Base-by-base conservation (phyloP, 2,113 vertebrate species). In the Coreoperca whiteheadi region DNA sequence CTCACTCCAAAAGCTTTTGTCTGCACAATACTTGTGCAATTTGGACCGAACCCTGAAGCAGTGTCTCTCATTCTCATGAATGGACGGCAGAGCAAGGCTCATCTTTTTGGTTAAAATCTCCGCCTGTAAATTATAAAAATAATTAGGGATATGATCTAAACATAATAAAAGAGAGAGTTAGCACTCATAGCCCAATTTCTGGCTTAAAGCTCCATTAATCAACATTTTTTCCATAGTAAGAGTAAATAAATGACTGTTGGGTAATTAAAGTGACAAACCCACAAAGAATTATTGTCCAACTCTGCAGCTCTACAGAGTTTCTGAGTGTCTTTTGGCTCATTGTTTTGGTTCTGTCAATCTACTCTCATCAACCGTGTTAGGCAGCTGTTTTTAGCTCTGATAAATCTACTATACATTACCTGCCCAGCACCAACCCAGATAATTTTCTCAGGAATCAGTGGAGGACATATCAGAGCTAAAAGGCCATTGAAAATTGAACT, bases 21-120 rank as follows among this genome's bases (percentile, higher is more conserved):
- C 68, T 0, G 86, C 93, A 63, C 95, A 96, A 15, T 94, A 95
- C 2, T 71, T 85, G 25, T 90, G 54, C 76, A 96, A 11, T 60
- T 80, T 94, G 46, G 93, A 94, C 10, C 94, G 92, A 48, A 95
- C 82, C 16, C 79, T 86, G 81, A 93, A 89, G 81, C 95, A 96
- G 72, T 73, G 34, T 43, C 39, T 90, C 74, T 67, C 14, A 0
- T 5, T 43, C 15, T 63, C 43, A 0, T 4, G 18, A 8, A 6
- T 21, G 32, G 54, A 18, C 2, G n/a, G 16, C 37, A 91, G 28
- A 8, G 51, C 77, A 25, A 91, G 53, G 3, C 25, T 88, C 16
- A 12, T 91, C 25, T 86, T 14, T 34, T 30, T 61, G 4, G 86
- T 87, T 8, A 77, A 1, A 68, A 60, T 90, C 21, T 15, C 8